Evolutionary conservation across 2,113 vertebrate species (phyloP), one percentile per base, ranked within the genome.

Genomic region (Xyrauchen texanus): DNA sequence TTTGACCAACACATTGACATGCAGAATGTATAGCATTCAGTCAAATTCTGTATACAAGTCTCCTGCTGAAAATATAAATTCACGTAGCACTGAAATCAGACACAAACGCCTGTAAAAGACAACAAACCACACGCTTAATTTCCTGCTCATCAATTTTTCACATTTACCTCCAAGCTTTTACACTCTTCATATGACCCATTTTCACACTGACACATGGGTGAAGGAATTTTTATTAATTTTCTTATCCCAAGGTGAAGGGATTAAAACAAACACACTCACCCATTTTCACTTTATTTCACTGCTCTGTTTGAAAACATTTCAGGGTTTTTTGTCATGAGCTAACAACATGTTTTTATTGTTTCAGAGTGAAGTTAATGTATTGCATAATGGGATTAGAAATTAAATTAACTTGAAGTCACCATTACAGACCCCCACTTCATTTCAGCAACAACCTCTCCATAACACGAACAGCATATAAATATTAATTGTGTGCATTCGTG

Each of bases 61-160:
- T 4, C 62, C 46, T 55, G 13, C 60, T 10, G 51, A 11, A 12
- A 45, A 64, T 68, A 81, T 74, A 77, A 53, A 85, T 65, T 79
- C 16, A 81, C 3, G 21, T 34, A 34, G 21, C 21, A 34, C 21
- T 34, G 49, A 53, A 75, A 46, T 55, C 34, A 60, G 21, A 34
- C 45, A 49, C 13, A 68, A 11, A 55, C 12, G 6, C 13, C 21
- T 47, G 64, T 9, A n/a, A 88, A 84, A 77, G 83, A 87, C 60
- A 91, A 90, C 87, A 86, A 52, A 10, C 45, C 67, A 81, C 64
- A 90, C 70, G 74, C 71, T 78, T 82, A 16, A 79, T 81, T 86
- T 84, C 85, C 64, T 86, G 79, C 80, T 90, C 78, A 87, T 89
- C 60, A 87, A 86, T 90, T 90, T 90, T 87, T 76, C 79, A 88